Evolutionary conservation across 2,888 invertebrate genomes (phyloP).

Genomic region (Sepioteuthis lessoniana): DNA sequence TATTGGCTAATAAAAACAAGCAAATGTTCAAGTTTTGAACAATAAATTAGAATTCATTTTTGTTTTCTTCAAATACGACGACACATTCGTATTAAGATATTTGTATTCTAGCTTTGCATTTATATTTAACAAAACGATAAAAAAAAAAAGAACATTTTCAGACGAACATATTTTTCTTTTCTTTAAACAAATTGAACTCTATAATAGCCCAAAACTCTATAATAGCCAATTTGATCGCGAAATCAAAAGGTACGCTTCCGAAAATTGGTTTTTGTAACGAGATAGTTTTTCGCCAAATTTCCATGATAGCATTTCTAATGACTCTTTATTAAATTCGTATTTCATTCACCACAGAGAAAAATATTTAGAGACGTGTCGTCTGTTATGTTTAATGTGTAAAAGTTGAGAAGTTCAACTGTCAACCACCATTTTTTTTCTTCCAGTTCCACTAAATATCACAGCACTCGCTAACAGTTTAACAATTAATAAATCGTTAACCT

Average conservation of each 20-base stretch:
- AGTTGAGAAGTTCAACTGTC: background rate
- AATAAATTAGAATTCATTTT: too few relatives aligned
- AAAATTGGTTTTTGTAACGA: background rate
- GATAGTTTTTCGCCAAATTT: background rate
- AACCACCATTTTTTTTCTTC: background rate
- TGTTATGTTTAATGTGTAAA: background rate
- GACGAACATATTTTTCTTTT: too few relatives aligned
- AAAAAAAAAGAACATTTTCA: too few relatives aligned
- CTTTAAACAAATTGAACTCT: too few relatives aligned
- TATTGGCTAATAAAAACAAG: too few relatives aligned
- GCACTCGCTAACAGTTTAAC: too few relatives aligned
- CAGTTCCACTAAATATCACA: background rate
- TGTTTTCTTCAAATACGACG: too few relatives aligned
- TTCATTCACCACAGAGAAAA: background rate
- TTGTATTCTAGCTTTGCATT: too few relatives aligned
- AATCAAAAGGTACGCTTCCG: background rate
- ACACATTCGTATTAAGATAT: too few relatives aligned
- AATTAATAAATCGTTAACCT: too few relatives aligned
- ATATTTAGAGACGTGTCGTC: background rate
- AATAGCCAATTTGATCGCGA: background rate
- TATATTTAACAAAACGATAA: too few relatives aligned
- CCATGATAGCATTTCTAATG: background rate
- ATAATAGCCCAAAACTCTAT: background rate
- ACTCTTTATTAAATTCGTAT: background rate
- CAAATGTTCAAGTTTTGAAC: too few relatives aligned